phyloP scores from a whole-genome alignment of 2,888 invertebrate genomes.

The Toxonevra muliebris region DNA sequence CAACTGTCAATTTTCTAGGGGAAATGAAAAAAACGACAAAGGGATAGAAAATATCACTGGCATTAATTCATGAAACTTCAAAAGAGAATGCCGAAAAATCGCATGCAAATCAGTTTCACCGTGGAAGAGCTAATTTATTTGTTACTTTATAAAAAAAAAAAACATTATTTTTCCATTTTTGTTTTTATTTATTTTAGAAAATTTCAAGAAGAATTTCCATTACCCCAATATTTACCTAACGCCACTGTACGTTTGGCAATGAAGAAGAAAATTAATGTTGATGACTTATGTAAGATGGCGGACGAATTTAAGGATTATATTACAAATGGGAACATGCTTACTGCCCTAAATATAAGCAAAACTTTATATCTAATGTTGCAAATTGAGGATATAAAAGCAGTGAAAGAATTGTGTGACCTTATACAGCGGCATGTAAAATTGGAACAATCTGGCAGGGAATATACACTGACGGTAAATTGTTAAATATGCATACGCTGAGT shows the following conservation, averaged over 20 bases:
- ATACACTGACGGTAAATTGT: too few species aligned
- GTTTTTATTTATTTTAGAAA: too few species aligned
- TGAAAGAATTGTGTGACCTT: slow-evolving; percentile 45
- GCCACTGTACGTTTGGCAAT: slow-evolving; percentile 32
- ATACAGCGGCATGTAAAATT: slow-evolving; percentile 45
- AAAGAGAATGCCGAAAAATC: too few species aligned
- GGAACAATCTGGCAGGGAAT: not conserved
- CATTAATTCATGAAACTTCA: too few species aligned
- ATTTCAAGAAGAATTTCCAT: not conserved
- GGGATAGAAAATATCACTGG: too few species aligned
- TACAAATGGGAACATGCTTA: slow-evolving; percentile 41
- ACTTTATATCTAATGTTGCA: slow-evolving; percentile 49
- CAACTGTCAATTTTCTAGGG: too few species aligned
- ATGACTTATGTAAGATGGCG: slow-evolving; percentile 27
- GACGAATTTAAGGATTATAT: slow-evolving; percentile 47
- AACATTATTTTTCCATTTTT: too few species aligned
- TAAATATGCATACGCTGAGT: too few species aligned
- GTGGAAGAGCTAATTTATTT: too few species aligned
- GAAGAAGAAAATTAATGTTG: slow-evolving; percentile 27
- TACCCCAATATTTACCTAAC: slow-evolving; percentile 37
- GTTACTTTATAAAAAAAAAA: too few species aligned
- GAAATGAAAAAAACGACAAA: too few species aligned
- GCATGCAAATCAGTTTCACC: too few species aligned
- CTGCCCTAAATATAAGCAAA: slow-evolving; percentile 43
- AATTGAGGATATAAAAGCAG: slow-evolving; percentile 55